These are phyloP conservation scores for Chelonus formosanus DNA, from an alignment of 2,888 invertebrate species.

Conservation along the genomic window DNA sequence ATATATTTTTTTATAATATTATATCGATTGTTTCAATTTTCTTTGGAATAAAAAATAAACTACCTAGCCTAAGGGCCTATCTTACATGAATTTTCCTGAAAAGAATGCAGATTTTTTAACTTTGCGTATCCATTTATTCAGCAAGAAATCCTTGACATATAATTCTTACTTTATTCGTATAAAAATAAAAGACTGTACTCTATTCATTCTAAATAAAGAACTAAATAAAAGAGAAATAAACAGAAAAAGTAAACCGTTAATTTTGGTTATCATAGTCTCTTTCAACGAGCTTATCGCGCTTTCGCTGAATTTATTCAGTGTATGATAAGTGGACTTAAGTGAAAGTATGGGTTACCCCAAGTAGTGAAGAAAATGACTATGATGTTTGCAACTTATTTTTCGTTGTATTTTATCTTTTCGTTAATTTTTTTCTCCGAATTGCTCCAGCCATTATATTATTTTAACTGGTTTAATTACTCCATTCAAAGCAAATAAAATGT, in stretches of 20 bases:
- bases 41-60: too few relatives aligned
- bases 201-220: neutral
- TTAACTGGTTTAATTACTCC: too few relatives aligned
- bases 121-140: too few relatives aligned
- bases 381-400: constrained; percentile 4
- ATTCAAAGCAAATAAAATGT: too few relatives aligned
- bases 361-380: neutral
- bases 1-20: too few relatives aligned
- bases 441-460: too few relatives aligned
- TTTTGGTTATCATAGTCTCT: constrained; percentile 7
- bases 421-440: neutral
- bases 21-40: too few relatives aligned
- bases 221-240: neutral
- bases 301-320: constrained; percentile 23
- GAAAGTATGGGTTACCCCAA: neutral
- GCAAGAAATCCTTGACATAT: too few relatives aligned
- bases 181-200: too few relatives aligned
- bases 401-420: neutral
- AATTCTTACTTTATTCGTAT: neutral
- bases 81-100: too few relatives aligned
- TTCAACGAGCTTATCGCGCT: constrained; percentile 24
- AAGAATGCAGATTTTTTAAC: too few relatives aligned
- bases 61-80: too few relatives aligned
- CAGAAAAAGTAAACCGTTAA: constrained; percentile 8
- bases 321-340: constrained; percentile 23